Base-by-base conservation (phyloP, 2,797 vertebrate genomes). In the Chloroceryle amazona region DNA sequence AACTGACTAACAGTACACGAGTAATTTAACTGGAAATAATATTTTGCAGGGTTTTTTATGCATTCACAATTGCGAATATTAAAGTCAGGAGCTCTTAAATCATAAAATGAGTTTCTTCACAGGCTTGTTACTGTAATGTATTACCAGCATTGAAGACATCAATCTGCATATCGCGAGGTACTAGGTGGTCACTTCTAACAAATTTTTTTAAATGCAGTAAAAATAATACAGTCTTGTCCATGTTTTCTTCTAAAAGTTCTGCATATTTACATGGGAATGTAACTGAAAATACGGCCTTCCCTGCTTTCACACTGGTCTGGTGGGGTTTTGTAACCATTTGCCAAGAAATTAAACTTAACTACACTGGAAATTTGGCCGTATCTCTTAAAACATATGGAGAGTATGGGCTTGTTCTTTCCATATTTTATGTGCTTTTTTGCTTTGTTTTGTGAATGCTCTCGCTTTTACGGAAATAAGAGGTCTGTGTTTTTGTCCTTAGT, bases 11-110 rank as follows among this genome's bases (percentile, higher is more conserved):
- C 63, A 62, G 55, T 63, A 37, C 37, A 13, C 29, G 41, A 67
- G 42, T 70, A 70, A 41, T 81, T 92, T 86, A 51, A 81, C 49
- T 80, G 72, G 51, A 89, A 90, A 62, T 79, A 80, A 80, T 87
- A 84, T 92, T 93, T 95, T 86, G 35, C 37, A 55, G 37, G 9
- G 7, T 0, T 3, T 67, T 70, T 54, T 12, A 46, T 71, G 26
- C n/a, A 8, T 82, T 80, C 42, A 44, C 55, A 60, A 18, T 29
- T 87, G 60, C 62, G 86, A 80, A 81, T 76, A 62, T 23, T 49
- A 1, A 80, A 90, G 47, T 76, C 51, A 60, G 72, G 37, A 47
- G 21, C 39, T 79, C 39, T 84, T 71, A 39, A 86, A 29, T 81
- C 46, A 47, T 89, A 86, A 86, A 68, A 17, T 25, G 61, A 70